Base-by-base conservation (phyloP, 2,888 invertebrate genomes). In the Geotrupes spiniger region DNA sequence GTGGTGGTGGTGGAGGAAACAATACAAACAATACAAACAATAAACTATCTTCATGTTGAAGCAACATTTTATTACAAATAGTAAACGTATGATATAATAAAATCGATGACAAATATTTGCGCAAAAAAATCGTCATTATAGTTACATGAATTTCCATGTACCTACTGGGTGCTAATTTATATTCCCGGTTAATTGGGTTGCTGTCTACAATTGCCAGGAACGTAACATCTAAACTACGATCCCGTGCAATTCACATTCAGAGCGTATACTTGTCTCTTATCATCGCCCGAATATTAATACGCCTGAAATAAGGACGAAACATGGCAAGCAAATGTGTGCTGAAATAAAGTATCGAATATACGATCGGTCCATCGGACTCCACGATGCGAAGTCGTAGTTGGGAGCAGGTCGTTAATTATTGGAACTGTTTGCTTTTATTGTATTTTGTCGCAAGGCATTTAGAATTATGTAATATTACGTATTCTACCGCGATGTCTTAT, bases 141-240 rank as follows among this genome's bases (percentile, higher is more conserved):
- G 11, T 40, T 40, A 27, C 40, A 40, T 40, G 40, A 40, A 10
- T 40, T 10, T 38, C 40, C 16, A 10, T 36, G 36, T 36, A 12
- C n/a, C n/a, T n/a, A n/a, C 16, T 21, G 40, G 27, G 27, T 16
- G 8, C 10, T 40, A 40, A 40, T 40, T 40, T 40, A 40, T 40
- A 40, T 40, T 40, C 40, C 27, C 26, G 26, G 40, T 40, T 40
- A 40, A 40, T 40, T 40, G 40, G 40, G 40, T 40, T 40, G 40
- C 40, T 40, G 40, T 27, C 40, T 40, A 40, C 40, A 26, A 40
- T 40, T 40, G 26, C 21, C 25, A 40, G 25, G 12, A 27, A 27
- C 40, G 40, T 40, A 25, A 40, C 40, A 40, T 40, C 40, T 40
- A 40, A 40, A 40, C 40, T 40, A 40, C 40, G 25, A 10, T 25